Evolutionary conservation across 2,113 vertebrate genomes (phyloP).

Genomic region (Spheniscus mendiculus): DNA sequence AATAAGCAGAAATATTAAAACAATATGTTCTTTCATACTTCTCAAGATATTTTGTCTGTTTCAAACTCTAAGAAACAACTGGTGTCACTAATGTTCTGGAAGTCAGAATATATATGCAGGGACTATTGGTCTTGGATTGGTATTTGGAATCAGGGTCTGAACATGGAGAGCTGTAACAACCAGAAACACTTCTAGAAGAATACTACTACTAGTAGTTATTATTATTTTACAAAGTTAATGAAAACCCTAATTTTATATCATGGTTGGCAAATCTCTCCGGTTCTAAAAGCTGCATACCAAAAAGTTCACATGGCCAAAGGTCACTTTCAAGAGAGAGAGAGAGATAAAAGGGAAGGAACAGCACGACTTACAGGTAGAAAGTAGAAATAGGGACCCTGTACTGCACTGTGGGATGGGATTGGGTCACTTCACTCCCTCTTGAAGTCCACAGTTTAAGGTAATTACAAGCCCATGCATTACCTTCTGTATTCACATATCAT

Average conservation of each 20-base stretch:
- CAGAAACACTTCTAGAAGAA: neutral
- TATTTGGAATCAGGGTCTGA: neutral
- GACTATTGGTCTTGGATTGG: neutral
- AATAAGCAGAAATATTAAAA: neutral
- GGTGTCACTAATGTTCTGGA: neutral
- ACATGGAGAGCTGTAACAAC: neutral
- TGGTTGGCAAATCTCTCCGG: neutral
- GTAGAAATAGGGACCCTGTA: neutral
- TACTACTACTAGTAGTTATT: neutral
- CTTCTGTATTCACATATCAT: accelerated
- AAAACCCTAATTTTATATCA: neutral
- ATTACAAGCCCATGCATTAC: neutral
- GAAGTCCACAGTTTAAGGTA: neutral
- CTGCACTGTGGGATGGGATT: neutral
- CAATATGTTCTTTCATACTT: neutral
- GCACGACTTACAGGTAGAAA: neutral
- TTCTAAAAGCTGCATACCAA: neutral
- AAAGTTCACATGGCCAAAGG: neutral
- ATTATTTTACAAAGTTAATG: neutral
- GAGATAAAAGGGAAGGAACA: neutral
- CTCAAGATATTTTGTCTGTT: neutral
- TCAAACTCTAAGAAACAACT: neutral
- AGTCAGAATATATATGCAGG: neutral
- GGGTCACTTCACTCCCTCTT: neutral
- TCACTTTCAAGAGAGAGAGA: neutral